phyloP scores from a whole-genome alignment of 2,113 vertebrate genomes.

The Saguinus midas region DNA sequence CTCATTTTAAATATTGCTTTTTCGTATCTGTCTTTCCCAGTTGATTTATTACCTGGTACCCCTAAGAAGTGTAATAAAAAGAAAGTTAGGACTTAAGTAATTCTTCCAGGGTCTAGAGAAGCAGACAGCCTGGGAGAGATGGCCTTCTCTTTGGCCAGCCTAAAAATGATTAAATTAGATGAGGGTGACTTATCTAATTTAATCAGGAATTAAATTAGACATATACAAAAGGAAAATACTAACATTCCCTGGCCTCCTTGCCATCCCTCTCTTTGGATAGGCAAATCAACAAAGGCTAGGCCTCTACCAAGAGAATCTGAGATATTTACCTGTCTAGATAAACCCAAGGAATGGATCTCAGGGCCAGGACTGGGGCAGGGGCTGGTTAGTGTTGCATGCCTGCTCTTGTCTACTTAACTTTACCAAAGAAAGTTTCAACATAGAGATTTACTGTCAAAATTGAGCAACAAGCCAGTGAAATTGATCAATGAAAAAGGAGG shows the following conservation, averaged over 20 bases:
- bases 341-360: neutral
- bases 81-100: neutral
- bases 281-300: conserved; percentile 9
- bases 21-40: conserved; percentile 44
- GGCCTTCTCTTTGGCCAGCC: neutral
- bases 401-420: neutral
- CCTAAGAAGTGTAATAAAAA: conserved; percentile 52
- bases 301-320: neutral
- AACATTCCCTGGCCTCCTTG: neutral
- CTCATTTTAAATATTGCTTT: conserved; percentile 72
- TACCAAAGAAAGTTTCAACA: neutral
- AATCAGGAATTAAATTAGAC: conserved; percentile 1
- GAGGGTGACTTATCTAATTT: neutral
- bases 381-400: neutral
- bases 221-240: conserved; percentile 23
- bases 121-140: neutral
- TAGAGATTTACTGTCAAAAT: neutral
- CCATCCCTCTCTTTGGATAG: neutral
- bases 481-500: neutral
- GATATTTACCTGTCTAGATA: neutral
- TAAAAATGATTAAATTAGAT: neutral
- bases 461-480: neutral
- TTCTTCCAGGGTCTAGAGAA: neutral
- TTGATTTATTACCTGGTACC: conserved; percentile 51
- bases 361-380: neutral